These are phyloP conservation scores for Perithous albicinctus DNA, from an alignment of 2,888 invertebrate genomes.

Conservation along the genomic window DNA sequence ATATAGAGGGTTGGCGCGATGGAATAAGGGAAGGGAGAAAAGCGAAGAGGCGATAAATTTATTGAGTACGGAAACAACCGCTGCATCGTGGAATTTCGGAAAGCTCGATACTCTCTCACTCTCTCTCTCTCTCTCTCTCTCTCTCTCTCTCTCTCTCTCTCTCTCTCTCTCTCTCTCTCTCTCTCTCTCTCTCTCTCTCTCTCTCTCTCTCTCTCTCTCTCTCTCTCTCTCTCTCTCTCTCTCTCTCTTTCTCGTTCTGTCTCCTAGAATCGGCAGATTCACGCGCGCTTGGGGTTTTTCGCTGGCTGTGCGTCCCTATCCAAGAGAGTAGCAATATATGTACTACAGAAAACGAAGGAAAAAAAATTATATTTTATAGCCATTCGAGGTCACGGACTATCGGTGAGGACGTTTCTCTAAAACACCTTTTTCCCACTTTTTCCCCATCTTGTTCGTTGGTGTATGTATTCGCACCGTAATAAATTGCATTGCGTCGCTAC, in stretches of 20 bases:
- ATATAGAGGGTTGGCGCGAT: neutral
- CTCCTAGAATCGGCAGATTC: neutral
- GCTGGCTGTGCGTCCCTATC: slow-evolving; percentile 12
- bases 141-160: slow-evolving; percentile 3
- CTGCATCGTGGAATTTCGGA: slow-evolving; percentile 48
- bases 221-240: slow-evolving; percentile 3
- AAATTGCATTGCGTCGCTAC: neutral
- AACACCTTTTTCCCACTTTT: slow-evolving; percentile 22
- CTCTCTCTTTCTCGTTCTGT: neutral
- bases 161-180: neutral
- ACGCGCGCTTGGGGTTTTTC: slow-evolving; percentile 4
- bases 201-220: slow-evolving; percentile 3
- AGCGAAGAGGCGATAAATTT: slow-evolving; percentile 39
- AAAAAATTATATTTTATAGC: slow-evolving; percentile 47
- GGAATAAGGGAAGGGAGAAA: neutral
- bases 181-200: neutral
- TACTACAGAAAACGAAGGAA: neutral
- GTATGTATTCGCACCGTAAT: neutral
- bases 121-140: neutral
- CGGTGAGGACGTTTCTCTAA: slow-evolving; percentile 16
- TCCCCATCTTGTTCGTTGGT: neutral
- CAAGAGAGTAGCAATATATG: neutral
- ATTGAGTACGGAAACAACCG: slow-evolving; percentile 51
- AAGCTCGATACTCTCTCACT: slow-evolving; percentile 43
- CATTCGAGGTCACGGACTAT: slow-evolving; percentile 31